A percentile compares a stretch with the other conserved stretches of the same genome.
phyloP scores from a whole-genome alignment of 1,140 invertebrate genomes.

The Dysdera silvatica region DNA sequence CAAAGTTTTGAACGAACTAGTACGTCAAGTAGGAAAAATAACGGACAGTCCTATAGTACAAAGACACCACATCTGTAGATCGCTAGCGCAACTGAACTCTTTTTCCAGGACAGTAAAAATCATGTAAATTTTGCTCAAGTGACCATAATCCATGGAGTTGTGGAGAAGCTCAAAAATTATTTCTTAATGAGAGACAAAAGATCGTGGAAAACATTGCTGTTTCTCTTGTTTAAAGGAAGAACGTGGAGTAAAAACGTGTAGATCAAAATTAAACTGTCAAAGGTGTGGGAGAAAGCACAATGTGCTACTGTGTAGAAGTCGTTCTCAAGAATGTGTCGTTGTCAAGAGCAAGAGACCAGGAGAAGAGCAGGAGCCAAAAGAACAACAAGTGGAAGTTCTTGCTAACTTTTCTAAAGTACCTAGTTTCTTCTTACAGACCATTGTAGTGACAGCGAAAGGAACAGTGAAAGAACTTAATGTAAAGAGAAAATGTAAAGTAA shows the following conservation, averaged over 20 bases:
- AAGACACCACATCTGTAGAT: neutral
- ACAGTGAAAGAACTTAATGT: no score
- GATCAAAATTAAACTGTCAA: conserved; percentile 1
- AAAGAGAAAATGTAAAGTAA: no score
- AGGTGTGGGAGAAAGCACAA: neutral
- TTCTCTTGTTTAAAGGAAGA: neutral
- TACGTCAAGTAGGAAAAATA: neutral
- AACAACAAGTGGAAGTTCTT: neutral
- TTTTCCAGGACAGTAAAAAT: neutral
- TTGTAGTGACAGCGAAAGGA: no score
- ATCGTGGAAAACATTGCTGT: neutral
- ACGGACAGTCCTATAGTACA: neutral
- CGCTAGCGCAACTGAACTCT: conserved; percentile 4
- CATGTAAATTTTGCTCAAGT: neutral
- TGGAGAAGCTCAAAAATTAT: neutral
- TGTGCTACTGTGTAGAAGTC: conserved; percentile 5
- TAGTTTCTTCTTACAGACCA: no score
- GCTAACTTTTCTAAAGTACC: neutral
- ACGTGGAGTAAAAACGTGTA: neutral
- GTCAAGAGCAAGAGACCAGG: neutral
- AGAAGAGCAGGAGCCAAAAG: neutral
- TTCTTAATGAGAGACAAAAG: neutral
- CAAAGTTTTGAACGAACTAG: neutral
- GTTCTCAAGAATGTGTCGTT: neutral
- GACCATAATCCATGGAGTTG: conserved; percentile 1